A percentile compares a stretch with the other conserved stretches of the same genome.
Evolutionary conservation across 2,888 invertebrate genomes (phyloP).

Genomic region (Leucophenga montana): DNA sequence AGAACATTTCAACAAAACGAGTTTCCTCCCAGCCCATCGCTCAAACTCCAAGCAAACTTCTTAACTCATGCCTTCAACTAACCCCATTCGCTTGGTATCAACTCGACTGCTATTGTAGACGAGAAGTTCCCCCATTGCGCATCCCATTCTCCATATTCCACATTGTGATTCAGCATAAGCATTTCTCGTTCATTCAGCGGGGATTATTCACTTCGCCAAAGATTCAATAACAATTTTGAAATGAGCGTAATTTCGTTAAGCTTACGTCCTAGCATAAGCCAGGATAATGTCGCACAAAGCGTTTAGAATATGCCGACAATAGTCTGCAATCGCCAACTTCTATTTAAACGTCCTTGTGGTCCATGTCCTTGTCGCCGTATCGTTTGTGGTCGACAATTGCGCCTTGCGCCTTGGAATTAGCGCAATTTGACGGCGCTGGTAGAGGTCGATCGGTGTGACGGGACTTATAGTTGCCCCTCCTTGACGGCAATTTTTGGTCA

Average conservation of each 20-base stretch:
- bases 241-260: constrained; percentile 60
- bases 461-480: constrained; percentile 33
- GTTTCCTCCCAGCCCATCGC: neutral
- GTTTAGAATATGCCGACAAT: constrained; percentile 5
- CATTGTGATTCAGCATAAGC: constrained; percentile 41
- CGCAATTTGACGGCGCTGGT: neutral
- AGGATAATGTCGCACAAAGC: constrained; percentile 54
- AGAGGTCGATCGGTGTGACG: neutral
- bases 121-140: too few species aligned
- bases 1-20: neutral
- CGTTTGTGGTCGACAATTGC: constrained; percentile 32
- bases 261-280: constrained; percentile 47
- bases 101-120: neutral
- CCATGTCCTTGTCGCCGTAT: neutral
- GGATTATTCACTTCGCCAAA: constrained; percentile 69
- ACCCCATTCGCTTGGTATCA: constrained; percentile 19
- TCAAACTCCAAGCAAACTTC: too few species aligned
- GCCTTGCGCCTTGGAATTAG: constrained; percentile 18
- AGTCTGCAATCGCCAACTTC: neutral
- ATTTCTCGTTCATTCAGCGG: constrained; percentile 66
- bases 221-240: constrained; percentile 70
- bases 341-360: neutral
- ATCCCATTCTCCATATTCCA: too few species aligned
- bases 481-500: constrained; percentile 37
- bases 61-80: neutral